Percentiles rank a stretch among this genome's conserved stretches.
Evolutionary conservation across 2,113 vertebrate species (phyloP).

Genomic region (Cinclus mexicanus): DNA sequence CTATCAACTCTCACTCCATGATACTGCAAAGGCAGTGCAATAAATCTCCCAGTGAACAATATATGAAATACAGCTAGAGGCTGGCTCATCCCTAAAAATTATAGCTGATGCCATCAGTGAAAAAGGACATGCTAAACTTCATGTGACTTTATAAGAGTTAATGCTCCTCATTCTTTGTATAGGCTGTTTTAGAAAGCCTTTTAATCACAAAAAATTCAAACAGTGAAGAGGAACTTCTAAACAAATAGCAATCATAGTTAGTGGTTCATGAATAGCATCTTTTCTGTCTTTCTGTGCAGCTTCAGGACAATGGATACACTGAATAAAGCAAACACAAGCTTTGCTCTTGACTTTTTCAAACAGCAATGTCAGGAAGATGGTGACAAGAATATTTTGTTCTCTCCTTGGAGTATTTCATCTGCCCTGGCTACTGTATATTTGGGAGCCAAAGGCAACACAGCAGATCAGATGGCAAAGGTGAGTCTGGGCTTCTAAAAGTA

Average conservation of each 20-base stretch:
- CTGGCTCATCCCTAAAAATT: background rate
- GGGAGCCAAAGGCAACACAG: slow-evolving; percentile 83
- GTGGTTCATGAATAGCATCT: background rate
- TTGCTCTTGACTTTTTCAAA: slow-evolving; percentile 83
- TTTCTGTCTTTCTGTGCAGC: background rate
- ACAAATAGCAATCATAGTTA: background rate
- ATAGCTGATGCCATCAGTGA: background rate
- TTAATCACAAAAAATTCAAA: background rate
- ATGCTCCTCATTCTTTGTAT: background rate
- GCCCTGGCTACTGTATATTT: slow-evolving; percentile 84
- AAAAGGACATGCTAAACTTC: background rate
- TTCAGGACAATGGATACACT: slow-evolving; percentile 77
- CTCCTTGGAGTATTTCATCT: slow-evolving; percentile 86
- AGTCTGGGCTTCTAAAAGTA: background rate
- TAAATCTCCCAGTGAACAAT: background rate
- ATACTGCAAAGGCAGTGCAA: background rate
- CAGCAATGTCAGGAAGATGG: slow-evolving; percentile 65
- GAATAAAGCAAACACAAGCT: slow-evolving; percentile 77
- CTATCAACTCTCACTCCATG: background rate
- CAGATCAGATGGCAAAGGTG: slow-evolving; percentile 87
- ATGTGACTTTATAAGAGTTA: background rate
- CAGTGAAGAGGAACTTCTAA: background rate
- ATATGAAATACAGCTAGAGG: background rate
- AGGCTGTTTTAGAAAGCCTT: background rate
- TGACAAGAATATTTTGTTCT: slow-evolving; percentile 81